These are phyloP conservation scores for Cyprinodon variegatus DNA, from an alignment of 2,113 vertebrate genomes.

Conservation along the genomic window DNA sequence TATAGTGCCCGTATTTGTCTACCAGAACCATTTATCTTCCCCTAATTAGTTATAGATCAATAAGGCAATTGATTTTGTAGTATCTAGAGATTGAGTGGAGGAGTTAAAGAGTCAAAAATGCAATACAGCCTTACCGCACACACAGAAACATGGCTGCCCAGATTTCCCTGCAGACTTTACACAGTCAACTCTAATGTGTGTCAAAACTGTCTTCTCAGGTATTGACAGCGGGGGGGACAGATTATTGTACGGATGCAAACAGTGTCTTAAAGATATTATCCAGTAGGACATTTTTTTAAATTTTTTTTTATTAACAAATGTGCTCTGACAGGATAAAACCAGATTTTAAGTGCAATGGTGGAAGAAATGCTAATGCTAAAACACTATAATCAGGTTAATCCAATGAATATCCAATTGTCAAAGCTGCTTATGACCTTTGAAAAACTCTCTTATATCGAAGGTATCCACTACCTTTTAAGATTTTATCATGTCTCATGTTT, in stretches of 20 bases:
- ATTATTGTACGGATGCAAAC: conserved; percentile 15
- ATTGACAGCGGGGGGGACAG: conserved; percentile 4
- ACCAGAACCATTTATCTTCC: conserved; percentile 80
- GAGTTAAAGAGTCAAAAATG: conserved; percentile 74
- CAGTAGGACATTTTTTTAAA: conserved; percentile 20
- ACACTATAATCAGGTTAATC: too few relatives aligned
- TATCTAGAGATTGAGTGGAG: conserved; percentile 66
- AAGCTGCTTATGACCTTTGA: too few relatives aligned
- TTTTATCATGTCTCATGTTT: too few relatives aligned
- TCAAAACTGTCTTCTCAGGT: conserved; percentile 48
- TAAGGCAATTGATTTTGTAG: conserved; percentile 83
- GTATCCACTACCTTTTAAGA: too few relatives aligned
- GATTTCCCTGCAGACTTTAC: conserved; percentile 67
- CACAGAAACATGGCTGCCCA: conserved; percentile 70
- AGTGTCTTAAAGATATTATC: background rate
- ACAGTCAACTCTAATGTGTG: conserved; percentile 45
- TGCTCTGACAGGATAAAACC: background rate
- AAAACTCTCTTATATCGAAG: too few relatives aligned
- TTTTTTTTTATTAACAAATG: background rate
- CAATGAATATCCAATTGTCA: too few relatives aligned
- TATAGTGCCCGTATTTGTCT: conserved; percentile 79
- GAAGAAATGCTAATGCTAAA: background rate
- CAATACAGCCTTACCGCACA: conserved; percentile 62
- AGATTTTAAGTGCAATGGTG: background rate
- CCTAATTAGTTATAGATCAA: conserved; percentile 84